Base-by-base conservation (phyloP, 1,140 invertebrate genomes). In the Caenorhabditis tropicalis region DNA sequence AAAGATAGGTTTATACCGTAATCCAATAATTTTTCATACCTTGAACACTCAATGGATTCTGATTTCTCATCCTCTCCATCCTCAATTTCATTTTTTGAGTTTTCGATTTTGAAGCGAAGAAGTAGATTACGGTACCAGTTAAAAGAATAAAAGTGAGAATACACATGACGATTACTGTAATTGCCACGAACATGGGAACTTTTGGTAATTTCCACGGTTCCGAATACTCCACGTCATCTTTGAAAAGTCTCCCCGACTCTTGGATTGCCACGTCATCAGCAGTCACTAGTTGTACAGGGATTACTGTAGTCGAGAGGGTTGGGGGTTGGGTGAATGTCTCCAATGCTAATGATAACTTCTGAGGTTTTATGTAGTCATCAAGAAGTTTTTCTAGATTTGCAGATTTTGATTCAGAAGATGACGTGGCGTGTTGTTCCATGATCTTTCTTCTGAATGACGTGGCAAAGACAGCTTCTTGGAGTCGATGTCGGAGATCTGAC, bases 401-500 rank as follows among this genome's bases (percentile, higher is more conserved):
- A 0, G 43, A 5, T 19, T 21, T 27, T 9, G 58, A 65, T n/a
- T 33, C 19, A 65, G 58, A 65, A 65, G 58, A 65, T 43, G 33
- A 39, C n/a, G 21, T 39, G 21, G 27, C 65, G 15, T 31, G 29
- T 12, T 43, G 27, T 24, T 43, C 65, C 2, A 74, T 12, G 24
- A 74, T 46, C 33, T 74, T 74, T 12, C 65, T 33, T 12, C 65
- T 33, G 21, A 74, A 74, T 43, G 65, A 74, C 65, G 65, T 74
- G 65, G 65, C 65, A 24, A 74, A 74, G 0, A 74, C 65, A 9
- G 65, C 65, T 74, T 74, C 65, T 74, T 74, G 65, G 2, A 74
- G 36, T 15, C 65, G 33, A 46, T 74, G 65, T 43, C 65, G 65
- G 2, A 74, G 36, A 39, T 74, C 36, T 31, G 65, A 74, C 65